Base-by-base conservation (phyloP, 2,888 invertebrate species). In the Opisthograptis luteolata region DNA sequence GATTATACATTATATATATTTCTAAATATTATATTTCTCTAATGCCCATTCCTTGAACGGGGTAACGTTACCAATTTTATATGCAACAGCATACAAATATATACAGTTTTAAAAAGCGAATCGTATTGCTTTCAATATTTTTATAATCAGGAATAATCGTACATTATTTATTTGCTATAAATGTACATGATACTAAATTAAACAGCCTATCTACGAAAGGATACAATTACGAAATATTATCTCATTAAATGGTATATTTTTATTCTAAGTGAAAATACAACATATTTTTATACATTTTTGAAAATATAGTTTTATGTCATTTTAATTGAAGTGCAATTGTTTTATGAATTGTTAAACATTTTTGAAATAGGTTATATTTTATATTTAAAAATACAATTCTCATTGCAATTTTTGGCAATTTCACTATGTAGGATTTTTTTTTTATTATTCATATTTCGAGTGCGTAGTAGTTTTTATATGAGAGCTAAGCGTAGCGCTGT, bases 91-190 rank as follows among this genome's bases (percentile, higher is more conserved):
- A 72, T 67, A 67, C 36, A 49, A 49, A 15, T 72, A 73, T 73
- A 61, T 70, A 73, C 73, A 75, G 58, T 65, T 49, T 57, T 64
- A 74, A 69, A 74, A 84, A 86, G 87, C 87, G 79, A 81, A 71
- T 73, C 48, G 70, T 87, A 86, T 86, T 86, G 84, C 84, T 87
- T 81, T 69, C 50, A 49, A 56, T 66, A 62, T 20, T 19, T 14
- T 25, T 37, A 36, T 42, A 20, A 43, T 54, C 43, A 55, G 43
- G 31, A 56, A 55, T 56, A 31, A 31, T 46, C 9, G 47, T 49
- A 40, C 14, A 30, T 24, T 42, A 54, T 42, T 51, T 34, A 51
- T 20, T 6, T n/a, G n/a, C 28, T 32, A 37, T 14, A 13, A 50
- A 50, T 49, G 8, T 50, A 50, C 50, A 50, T 27, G 34, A 27